Percentiles rank a stretch among this genome's conserved stretches.
Evolutionary conservation across 2,797 vertebrate species (phyloP).

Genomic region (Eulemur rubriventer): DNA sequence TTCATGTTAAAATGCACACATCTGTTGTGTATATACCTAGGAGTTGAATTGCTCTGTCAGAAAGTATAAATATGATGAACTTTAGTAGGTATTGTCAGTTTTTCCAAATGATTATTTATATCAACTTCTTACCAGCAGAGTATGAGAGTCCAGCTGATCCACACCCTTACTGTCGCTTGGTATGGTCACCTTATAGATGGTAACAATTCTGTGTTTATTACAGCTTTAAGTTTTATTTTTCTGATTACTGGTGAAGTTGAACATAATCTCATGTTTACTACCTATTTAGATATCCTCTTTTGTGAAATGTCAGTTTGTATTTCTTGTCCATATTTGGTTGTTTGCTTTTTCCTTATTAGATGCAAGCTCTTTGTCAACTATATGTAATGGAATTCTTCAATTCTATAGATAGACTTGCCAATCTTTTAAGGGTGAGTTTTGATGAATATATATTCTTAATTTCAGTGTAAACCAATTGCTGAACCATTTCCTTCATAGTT

Average conservation of each 20-base stretch:
- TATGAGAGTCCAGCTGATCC: background rate
- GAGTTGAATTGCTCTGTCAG: background rate
- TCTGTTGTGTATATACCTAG: background rate
- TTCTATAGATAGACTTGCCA: background rate
- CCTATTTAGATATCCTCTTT: background rate
- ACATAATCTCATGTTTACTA: background rate
- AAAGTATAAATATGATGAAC: background rate
- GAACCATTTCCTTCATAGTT: background rate
- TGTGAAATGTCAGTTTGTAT: background rate
- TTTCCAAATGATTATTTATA: background rate
- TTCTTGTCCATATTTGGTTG: background rate
- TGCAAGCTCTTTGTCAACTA: background rate
- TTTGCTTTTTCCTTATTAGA: background rate
- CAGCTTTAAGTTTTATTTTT: background rate
- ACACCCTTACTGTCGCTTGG: background rate
- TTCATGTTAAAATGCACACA: background rate
- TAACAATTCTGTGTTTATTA: background rate
- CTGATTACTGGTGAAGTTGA: background rate
- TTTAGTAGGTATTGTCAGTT: background rate
- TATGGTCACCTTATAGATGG: background rate
- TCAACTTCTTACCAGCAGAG: background rate
- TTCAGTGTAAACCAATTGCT: background rate
- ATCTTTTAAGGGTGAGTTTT: background rate
- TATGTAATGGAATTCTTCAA: background rate
- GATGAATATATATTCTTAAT: background rate